These are phyloP conservation scores for Siderastrea radians DNA, from an alignment of 92 coral and sea anemone genomes.

Conservation along the genomic window DNA sequence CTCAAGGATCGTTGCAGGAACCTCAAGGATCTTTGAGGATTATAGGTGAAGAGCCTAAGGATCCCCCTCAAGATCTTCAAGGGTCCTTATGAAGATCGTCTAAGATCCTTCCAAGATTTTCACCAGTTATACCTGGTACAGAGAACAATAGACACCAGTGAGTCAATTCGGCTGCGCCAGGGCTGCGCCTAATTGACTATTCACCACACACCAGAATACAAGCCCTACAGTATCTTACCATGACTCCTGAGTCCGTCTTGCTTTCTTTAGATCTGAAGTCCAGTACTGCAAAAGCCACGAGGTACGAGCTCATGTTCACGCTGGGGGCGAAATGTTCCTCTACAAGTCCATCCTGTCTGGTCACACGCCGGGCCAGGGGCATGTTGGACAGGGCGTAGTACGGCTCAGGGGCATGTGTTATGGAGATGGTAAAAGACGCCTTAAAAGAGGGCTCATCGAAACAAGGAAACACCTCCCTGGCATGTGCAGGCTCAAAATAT, in stretches of 20 bases:
- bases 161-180: too few species aligned
- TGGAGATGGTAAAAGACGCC: constrained; percentile 63
- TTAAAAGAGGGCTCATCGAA: constrained; percentile 72
- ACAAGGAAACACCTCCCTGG: constrained; percentile 67
- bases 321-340: constrained; percentile 58
- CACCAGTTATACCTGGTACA: too few species aligned
- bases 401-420: constrained; percentile 50
- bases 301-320: constrained; percentile 71
- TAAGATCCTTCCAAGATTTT: too few species aligned
- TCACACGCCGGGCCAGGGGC: constrained; percentile 42
- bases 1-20: too few species aligned
- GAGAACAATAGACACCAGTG: too few species aligned
- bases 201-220: too few species aligned
- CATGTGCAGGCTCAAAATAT: constrained; percentile 70
- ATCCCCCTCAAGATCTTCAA: too few species aligned
- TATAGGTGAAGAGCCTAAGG: too few species aligned
- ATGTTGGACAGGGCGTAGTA: constrained; percentile 70
- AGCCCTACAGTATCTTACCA: constrained; percentile 9
- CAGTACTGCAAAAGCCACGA: constrained; percentile 68
- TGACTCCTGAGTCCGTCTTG: constrained; percentile 46
- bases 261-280: constrained; percentile 64
- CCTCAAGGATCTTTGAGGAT: too few species aligned
- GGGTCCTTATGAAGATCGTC: too few species aligned
- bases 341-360: constrained; percentile 58
- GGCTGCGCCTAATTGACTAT: too few species aligned